These are phyloP conservation scores for Antheraea mylitta DNA, from an alignment of 1,140 invertebrate genomes.

Conservation along the genomic window DNA sequence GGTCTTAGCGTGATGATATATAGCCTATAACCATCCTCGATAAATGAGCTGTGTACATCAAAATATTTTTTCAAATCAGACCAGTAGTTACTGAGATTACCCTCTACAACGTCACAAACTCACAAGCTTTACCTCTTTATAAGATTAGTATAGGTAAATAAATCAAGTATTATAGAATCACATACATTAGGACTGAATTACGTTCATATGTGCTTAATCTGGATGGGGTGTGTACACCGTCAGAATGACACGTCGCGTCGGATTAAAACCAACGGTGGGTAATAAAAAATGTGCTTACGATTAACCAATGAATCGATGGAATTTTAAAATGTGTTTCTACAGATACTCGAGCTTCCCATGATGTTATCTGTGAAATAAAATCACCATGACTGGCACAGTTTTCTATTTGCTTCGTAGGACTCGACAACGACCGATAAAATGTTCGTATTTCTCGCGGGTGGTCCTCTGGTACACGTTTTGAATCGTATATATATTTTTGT, in stretches of 20 bases:
- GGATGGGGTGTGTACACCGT: not conserved
- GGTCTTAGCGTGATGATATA: too few relatives aligned
- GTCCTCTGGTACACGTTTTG: slow-evolving; percentile 12
- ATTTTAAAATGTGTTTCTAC: slow-evolving; percentile 11
- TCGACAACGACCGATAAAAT: slow-evolving; percentile 14
- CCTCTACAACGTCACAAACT: too few relatives aligned
- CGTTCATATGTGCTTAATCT: not conserved
- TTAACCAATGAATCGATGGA: slow-evolving; percentile 8
- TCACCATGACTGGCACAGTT: slow-evolving; percentile 15
- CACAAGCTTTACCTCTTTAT: too few relatives aligned
- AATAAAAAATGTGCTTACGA: not conserved
- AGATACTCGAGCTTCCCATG: slow-evolving; percentile 13
- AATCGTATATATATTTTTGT: not conserved
- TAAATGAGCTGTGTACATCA: too few relatives aligned
- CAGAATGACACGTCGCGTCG: not conserved
- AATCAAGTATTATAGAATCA: not conserved
- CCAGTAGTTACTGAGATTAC: too few relatives aligned
- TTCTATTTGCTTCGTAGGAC: slow-evolving; percentile 21
- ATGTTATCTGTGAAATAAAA: slow-evolving; percentile 17
- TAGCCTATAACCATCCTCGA: too few relatives aligned
- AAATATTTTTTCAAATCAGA: too few relatives aligned
- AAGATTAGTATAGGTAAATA: too few relatives aligned
- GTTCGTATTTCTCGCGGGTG: slow-evolving; percentile 14
- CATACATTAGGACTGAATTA: too few relatives aligned
- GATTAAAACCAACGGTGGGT: not conserved